Conservation (phyloP, 2,888 invertebrate species). For the Polydrusus cervinus region DNA sequence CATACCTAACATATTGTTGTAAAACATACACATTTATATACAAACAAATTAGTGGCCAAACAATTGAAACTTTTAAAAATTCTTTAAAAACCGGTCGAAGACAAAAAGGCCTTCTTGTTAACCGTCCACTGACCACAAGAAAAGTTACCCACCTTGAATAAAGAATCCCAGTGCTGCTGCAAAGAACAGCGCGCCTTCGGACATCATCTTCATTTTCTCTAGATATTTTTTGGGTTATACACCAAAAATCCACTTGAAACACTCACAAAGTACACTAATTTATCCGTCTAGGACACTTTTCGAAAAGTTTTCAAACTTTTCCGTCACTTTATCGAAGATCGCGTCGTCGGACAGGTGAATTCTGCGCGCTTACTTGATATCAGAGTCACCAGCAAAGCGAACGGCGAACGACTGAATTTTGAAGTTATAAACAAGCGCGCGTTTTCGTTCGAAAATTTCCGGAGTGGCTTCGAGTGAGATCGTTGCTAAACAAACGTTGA, state of each 20-base stretch:
- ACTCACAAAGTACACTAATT: conserved; percentile 39
- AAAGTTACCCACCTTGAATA: conserved; percentile 50
- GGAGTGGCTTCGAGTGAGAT: conserved; percentile 7
- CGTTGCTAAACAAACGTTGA: conserved; percentile 16
- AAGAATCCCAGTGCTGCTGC: conserved; percentile 48
- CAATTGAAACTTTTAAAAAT: conserved; percentile 1
- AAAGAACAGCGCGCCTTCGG: conserved; percentile 38
- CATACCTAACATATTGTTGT: not conserved
- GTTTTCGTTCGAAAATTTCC: conserved; percentile 28
- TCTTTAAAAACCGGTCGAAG: conserved; percentile 28
- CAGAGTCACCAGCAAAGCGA: conserved; percentile 13
- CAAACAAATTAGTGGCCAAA: conserved; percentile 6
- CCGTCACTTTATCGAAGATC: conserved; percentile 24
- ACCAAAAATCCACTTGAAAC: conserved; percentile 25
- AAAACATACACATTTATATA: not conserved
- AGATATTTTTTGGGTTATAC: conserved; percentile 6
- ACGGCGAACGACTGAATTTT: conserved; percentile 38
- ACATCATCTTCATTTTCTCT: conserved; percentile 19
- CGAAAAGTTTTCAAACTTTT: conserved; percentile 29
- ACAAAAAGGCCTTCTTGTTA: conserved; percentile 27
- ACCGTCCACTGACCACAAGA: conserved; percentile 49
- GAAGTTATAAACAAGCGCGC: conserved; percentile 24
- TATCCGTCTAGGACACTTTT: conserved; percentile 29
- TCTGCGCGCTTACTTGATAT: conserved; percentile 4
- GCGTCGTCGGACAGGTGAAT: conserved; percentile 24